Conservation (phyloP, 2,797 vertebrate genomes). For the Chloroceryle amazona region DNA sequence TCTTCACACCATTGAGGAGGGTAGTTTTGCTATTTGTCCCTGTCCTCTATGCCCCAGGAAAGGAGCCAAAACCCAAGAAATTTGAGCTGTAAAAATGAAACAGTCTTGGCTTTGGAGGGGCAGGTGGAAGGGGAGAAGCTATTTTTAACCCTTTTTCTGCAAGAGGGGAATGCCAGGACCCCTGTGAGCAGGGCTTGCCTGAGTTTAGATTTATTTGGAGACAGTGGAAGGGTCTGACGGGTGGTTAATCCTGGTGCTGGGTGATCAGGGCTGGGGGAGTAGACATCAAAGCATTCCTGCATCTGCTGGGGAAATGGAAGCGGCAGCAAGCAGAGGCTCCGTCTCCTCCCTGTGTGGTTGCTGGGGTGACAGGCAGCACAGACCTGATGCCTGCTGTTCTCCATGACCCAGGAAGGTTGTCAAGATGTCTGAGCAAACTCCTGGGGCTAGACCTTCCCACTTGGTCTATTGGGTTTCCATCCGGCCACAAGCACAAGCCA, state of each 20-base stretch:
- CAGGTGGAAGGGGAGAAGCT: slow-evolving; percentile 13
- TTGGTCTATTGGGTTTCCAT: not conserved
- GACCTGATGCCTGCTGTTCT: not conserved
- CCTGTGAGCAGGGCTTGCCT: not conserved
- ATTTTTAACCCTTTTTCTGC: slow-evolving; percentile 17
- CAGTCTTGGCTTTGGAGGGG: not conserved
- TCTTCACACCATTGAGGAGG: rapidly evolving
- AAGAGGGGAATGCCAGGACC: not conserved
- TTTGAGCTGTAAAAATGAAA: slow-evolving; percentile 10
- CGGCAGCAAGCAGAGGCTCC: not conserved
- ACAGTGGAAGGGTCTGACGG: not conserved
- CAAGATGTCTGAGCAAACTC: not conserved
- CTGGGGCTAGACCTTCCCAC: not conserved
- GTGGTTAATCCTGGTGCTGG: slow-evolving; percentile 23
- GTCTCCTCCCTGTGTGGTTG: not conserved
- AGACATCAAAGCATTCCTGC: slow-evolving; percentile 53
- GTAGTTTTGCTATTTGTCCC: not conserved
- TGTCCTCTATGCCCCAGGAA: not conserved
- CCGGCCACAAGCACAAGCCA: not conserved
- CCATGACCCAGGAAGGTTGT: not conserved
- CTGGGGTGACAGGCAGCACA: rapidly evolving
- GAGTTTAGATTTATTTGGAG: slow-evolving; percentile 29
- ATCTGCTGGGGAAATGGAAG: slow-evolving; percentile 13
- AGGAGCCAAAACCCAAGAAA: not conserved
- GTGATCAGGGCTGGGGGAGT: not conserved